phyloP scores from a whole-genome alignment of 2,113 vertebrate genomes.

The Oncorhynchus clarkii region DNA sequence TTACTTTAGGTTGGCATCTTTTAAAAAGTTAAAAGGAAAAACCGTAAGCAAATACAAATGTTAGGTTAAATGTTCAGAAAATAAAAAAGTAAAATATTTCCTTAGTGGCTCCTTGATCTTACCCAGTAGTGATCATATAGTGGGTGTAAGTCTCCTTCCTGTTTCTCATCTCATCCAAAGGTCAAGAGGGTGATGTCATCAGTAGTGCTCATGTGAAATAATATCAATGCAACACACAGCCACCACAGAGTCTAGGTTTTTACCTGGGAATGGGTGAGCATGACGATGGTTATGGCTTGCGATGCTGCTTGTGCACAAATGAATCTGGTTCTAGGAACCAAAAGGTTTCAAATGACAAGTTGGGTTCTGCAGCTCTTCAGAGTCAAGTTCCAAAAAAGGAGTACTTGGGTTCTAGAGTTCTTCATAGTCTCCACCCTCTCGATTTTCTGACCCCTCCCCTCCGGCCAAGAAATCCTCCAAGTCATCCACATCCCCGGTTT shows the following conservation, averaged over 20 bases:
- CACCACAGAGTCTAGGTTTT: constrained; percentile 17
- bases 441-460: constrained; percentile 56
- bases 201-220: constrained; percentile 2
- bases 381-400: neutral
- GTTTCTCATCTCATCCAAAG: neutral
- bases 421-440: constrained; percentile 89
- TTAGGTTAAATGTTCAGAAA: constrained; percentile 13
- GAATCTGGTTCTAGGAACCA: constrained; percentile 31
- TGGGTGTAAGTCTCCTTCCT: constrained; percentile 9
- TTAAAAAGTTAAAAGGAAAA: constrained; percentile 25
- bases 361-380: neutral
- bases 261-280: constrained; percentile 27
- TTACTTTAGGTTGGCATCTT: constrained; percentile 29
- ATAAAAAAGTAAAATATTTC: constrained; percentile 23
- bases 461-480: constrained; percentile 91
- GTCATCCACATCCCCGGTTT: constrained; percentile 77
- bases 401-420: constrained; percentile 79
- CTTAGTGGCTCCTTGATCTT: neutral
- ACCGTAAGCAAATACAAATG: constrained; percentile 13
- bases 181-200: too few species aligned
- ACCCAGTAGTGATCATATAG: constrained; percentile 2
- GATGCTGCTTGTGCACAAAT: constrained; percentile 52
- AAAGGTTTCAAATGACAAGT: neutral
- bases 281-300: constrained; percentile 59
- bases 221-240: constrained; percentile 24